Evolutionary conservation across 2,888 invertebrate species (phyloP).

Genomic region (Megalurothrips usitatus): DNA sequence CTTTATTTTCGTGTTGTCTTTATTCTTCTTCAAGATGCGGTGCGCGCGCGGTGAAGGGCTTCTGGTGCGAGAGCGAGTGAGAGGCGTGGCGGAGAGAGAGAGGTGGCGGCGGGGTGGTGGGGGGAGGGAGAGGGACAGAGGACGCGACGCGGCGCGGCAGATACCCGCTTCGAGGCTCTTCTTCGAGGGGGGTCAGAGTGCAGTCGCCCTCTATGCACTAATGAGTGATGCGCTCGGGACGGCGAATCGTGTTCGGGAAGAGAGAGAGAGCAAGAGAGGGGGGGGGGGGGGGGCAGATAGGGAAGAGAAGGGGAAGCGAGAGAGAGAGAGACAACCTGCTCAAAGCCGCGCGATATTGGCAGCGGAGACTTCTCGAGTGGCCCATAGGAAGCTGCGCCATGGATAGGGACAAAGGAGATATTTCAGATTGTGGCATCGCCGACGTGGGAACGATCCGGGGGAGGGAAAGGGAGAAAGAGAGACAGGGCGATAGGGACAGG

Average conservation of each 20-base stretch:
- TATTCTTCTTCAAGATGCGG: constrained; percentile 24
- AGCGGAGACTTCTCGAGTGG: background rate
- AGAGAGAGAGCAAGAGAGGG: background rate
- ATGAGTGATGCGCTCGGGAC: constrained; percentile 3
- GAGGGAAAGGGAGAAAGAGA: background rate
- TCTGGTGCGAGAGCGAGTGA: background rate
- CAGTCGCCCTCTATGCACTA: constrained; percentile 2
- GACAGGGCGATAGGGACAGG: background rate
- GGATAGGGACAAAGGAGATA: background rate
- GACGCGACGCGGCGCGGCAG: background rate
- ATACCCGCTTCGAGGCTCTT: too few species aligned
- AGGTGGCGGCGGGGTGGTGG: background rate
- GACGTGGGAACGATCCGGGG: constrained; percentile 1
- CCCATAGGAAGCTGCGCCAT: background rate
- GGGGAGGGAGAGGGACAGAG: background rate
- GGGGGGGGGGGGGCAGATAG: background rate
- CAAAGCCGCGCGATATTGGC: background rate
- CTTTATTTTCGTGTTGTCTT: constrained; percentile 26
- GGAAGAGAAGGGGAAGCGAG: background rate
- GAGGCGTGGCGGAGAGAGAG: background rate
- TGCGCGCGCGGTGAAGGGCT: constrained; percentile 12
- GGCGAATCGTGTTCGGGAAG: constrained; percentile 1
- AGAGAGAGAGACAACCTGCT: background rate
- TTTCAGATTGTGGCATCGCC: constrained; percentile 1
- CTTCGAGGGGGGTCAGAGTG: background rate